Percentiles rank a stretch among this genome's conserved stretches.
phyloP scores from a whole-genome alignment of 1,140 invertebrate genomes.

The Brachionus plicatilis region DNA sequence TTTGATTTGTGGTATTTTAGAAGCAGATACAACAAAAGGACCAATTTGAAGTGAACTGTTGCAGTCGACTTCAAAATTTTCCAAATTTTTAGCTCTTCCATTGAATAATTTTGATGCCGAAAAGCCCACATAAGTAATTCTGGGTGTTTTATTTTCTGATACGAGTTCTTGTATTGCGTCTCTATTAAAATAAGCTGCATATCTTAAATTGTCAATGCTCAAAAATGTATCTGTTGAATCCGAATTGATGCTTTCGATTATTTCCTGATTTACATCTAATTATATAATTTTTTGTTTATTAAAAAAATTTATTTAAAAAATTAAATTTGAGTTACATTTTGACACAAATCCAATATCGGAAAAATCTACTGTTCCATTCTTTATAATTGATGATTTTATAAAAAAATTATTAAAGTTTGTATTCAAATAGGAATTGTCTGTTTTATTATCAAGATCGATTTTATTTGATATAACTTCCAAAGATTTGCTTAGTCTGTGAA shows the following conservation, averaged over 20 bases:
- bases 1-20: not conserved
- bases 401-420: constrained; percentile 13
- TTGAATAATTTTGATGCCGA: not conserved
- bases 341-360: not conserved
- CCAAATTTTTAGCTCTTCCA: not conserved
- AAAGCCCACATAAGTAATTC: not conserved
- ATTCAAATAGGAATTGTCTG: not conserved
- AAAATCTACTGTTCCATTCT: not conserved
- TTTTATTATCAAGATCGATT: not conserved
- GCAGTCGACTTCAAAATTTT: not conserved
- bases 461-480: not conserved
- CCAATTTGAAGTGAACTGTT: not conserved
- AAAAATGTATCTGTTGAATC: not conserved
- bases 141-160: not conserved
- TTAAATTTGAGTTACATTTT: not conserved
- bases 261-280: not conserved
- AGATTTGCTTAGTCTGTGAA: not conserved
- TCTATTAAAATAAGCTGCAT: not conserved
- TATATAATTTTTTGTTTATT: not conserved
- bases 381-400: not conserved
- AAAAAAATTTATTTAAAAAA: not conserved
- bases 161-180: not conserved
- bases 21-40: not conserved
- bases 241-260: not conserved
- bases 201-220: not conserved